Evolutionary conservation across 2,888 invertebrate genomes (phyloP).

Genomic region (Agrilus cyanescens): DNA sequence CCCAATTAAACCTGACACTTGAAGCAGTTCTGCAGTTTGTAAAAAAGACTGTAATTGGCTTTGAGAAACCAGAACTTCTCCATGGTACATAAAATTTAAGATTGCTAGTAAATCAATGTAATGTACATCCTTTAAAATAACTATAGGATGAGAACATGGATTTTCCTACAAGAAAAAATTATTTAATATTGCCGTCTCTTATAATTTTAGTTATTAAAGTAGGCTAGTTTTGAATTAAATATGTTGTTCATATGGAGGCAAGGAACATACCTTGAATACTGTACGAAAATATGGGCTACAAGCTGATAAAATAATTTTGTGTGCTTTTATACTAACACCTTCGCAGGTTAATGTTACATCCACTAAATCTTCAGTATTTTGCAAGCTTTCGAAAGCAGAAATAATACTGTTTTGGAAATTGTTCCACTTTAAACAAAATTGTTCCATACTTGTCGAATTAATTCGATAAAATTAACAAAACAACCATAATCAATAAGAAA

Average conservation of each 20-base stretch:
- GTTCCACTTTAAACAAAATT: constrained; percentile 65
- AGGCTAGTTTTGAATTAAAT: too few species aligned
- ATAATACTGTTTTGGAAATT: constrained; percentile 61
- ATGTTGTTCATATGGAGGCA: too few species aligned
- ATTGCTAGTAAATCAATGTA: constrained; percentile 55
- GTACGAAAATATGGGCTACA: constrained; percentile 65
- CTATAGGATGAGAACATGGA: constrained; percentile 61
- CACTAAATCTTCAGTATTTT: constrained; percentile 57
- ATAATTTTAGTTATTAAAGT: too few species aligned
- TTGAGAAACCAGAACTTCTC: constrained; percentile 57
- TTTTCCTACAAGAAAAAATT: constrained; percentile 43
- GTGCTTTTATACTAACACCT: constrained; percentile 59
- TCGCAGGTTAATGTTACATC: constrained; percentile 64
- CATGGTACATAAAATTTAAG: constrained; percentile 60
- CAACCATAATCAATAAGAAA: too few species aligned
- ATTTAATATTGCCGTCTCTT: not conserved
- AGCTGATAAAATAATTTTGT: constrained; percentile 63
- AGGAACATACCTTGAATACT: constrained; percentile 51
- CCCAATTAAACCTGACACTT: constrained; percentile 52
- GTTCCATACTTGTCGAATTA: constrained; percentile 34
- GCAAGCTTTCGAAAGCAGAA: constrained; percentile 55
- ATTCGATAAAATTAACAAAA: too few species aligned
- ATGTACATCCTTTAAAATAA: constrained; percentile 57
- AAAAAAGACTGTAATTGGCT: constrained; percentile 53
- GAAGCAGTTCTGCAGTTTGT: constrained; percentile 53